Percentiles rank a stretch among this genome's conserved stretches.
Evolutionary conservation across 2,113 vertebrate species (phyloP).

Genomic region (Neoarius graeffei): DNA sequence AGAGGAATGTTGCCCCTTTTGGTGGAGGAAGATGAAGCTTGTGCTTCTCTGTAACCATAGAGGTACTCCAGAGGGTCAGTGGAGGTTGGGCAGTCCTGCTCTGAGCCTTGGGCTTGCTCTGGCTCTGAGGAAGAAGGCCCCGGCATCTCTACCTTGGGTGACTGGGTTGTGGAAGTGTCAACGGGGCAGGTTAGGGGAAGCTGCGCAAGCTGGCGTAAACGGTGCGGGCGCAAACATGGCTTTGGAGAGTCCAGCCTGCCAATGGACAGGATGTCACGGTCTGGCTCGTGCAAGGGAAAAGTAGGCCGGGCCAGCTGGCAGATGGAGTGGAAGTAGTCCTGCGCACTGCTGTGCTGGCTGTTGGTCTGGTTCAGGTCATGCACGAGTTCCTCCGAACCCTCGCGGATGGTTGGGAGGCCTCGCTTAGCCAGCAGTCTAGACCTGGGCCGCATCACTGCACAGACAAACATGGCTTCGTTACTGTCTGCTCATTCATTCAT

Average conservation of each 20-base stretch:
- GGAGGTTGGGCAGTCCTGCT: slow-evolving; percentile 7
- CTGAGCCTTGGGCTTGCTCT: slow-evolving; percentile 3
- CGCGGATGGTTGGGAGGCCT: slow-evolving; percentile 73
- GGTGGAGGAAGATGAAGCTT: neutral
- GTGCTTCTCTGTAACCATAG: slow-evolving; percentile 57
- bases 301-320: slow-evolving; percentile 82
- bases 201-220: slow-evolving; percentile 25
- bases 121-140: slow-evolving; percentile 18
- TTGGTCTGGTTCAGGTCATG: slow-evolving; percentile 65
- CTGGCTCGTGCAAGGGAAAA: slow-evolving; percentile 59
- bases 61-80: slow-evolving; percentile 68
- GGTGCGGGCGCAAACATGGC: slow-evolving; percentile 25
- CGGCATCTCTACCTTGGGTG: slow-evolving; percentile 10
- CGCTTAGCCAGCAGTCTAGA: slow-evolving; percentile 64
- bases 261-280: slow-evolving; percentile 56
- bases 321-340: slow-evolving; percentile 83
- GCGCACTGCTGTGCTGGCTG: slow-evolving; percentile 44
- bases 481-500: neutral
- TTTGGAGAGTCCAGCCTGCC: slow-evolving; percentile 48
- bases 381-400: slow-evolving; percentile 67
- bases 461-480: slow-evolving; percentile 23
- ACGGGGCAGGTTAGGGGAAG: neutral
- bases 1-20: slow-evolving; percentile 31
- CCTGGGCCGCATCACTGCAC: slow-evolving; percentile 72
- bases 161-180: neutral